Percentiles rank a stretch among this genome's conserved stretches.
Conservation (phyloP, 2,113 vertebrate genomes). For the Solea solea region DNA sequence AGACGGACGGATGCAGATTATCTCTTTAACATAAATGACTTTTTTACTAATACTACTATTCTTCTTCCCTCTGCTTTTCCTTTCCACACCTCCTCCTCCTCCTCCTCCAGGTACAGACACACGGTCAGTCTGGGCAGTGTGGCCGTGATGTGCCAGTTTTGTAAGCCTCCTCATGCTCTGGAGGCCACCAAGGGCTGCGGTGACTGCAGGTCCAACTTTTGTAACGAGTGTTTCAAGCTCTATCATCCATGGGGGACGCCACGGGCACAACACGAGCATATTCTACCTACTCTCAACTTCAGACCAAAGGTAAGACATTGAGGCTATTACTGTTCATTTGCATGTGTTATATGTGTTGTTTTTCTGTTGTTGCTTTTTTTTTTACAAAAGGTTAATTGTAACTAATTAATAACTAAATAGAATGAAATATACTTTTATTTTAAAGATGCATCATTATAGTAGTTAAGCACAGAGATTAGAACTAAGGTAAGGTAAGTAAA, state of each 20-base stretch:
- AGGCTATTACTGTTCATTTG: too few species aligned
- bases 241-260: slow-evolving; percentile 98
- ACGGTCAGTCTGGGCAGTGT: slow-evolving; percentile 81
- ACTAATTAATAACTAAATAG: too few species aligned
- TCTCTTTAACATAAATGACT: neutral
- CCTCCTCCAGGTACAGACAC: slow-evolving; percentile 78
- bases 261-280: slow-evolving; percentile 94
- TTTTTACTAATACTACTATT: too few species aligned
- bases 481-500: too few species aligned
- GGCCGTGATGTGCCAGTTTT: slow-evolving; percentile 95
- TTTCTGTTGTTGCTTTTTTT: neutral
- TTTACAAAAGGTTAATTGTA: too few species aligned
- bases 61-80: too few species aligned
- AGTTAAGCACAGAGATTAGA: too few species aligned
- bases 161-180: slow-evolving; percentile 88
- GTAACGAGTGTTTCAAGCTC: slow-evolving; percentile 98
- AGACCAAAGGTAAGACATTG: slow-evolving; percentile 88
- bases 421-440: too few species aligned
- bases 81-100: neutral
- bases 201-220: slow-evolving; percentile 94
- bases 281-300: slow-evolving; percentile 92
- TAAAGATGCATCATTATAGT: too few species aligned
- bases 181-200: slow-evolving; percentile 97
- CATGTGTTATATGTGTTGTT: neutral
- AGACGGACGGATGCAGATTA: too few species aligned